Conservation (phyloP, 2,113 vertebrate species). For the Psophia crepitans region DNA sequence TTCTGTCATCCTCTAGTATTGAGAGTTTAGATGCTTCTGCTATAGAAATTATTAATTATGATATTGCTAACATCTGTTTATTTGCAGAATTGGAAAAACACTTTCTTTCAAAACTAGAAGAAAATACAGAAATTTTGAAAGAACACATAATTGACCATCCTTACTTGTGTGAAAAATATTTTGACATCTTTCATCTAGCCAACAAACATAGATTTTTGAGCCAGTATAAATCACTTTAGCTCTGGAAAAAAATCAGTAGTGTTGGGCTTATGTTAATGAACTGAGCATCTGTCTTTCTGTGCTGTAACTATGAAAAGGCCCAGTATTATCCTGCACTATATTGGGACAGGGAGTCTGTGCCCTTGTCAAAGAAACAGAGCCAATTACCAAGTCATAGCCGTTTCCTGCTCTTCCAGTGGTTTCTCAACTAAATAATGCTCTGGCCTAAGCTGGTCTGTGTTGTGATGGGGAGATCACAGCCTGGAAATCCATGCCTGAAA, state of each 20-base stretch:
- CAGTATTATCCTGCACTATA: rapidly evolving
- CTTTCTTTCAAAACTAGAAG: not conserved
- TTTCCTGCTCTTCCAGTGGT: not conserved
- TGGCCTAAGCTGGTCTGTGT: not conserved
- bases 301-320: not conserved
- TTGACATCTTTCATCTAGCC: not conserved
- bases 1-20: not conserved
- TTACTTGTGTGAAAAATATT: not conserved
- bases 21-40: not conserved
- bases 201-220: not conserved
- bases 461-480: not conserved
- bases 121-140: not conserved
- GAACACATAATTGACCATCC: not conserved
- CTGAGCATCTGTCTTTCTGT: not conserved
- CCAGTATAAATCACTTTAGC: not conserved
- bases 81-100: not conserved
- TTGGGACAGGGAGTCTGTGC: not conserved
- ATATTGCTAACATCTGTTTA: not conserved
- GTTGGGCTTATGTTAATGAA: not conserved
- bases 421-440: not conserved
- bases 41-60: not conserved
- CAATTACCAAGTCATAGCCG: not conserved
- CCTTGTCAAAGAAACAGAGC: not conserved
- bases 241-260: not conserved
- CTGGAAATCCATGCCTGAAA: not conserved